Conservation (phyloP, 2,797 vertebrate species). For the Staurois parvus region DNA sequence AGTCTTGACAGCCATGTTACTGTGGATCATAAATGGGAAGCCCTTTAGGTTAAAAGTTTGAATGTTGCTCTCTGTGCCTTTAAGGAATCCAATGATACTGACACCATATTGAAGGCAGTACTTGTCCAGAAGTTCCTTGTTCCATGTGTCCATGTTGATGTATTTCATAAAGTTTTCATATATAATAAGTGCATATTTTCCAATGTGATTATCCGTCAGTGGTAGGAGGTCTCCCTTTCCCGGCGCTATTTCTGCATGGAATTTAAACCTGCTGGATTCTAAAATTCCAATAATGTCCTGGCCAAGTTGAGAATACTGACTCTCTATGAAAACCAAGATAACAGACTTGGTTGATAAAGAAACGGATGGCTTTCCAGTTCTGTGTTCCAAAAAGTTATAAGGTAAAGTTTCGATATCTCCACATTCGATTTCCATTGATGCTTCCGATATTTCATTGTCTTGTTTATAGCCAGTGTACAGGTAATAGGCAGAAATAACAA, state of each 20-base stretch:
- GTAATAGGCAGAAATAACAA: slow-evolving; percentile 94
- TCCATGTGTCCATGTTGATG: slow-evolving; percentile 92
- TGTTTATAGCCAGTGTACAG: slow-evolving; percentile 91
- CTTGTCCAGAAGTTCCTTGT: slow-evolving; percentile 92
- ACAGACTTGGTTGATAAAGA: slow-evolving; percentile 85
- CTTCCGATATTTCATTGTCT: slow-evolving; percentile 86
- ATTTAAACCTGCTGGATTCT: slow-evolving; percentile 92
- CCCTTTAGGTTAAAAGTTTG: slow-evolving; percentile 84
- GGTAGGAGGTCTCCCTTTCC: slow-evolving; percentile 94
- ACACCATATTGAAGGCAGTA: slow-evolving; percentile 92
- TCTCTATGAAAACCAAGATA: slow-evolving; percentile 94
- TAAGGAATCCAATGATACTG: slow-evolving; percentile 92
- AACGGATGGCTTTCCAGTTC: slow-evolving; percentile 79
- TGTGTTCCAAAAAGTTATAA: slow-evolving; percentile 79
- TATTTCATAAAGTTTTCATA: slow-evolving; percentile 97
- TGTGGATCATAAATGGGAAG: slow-evolving; percentile 86
- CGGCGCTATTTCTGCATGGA: slow-evolving; percentile 92
- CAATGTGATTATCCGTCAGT: slow-evolving; percentile 87
- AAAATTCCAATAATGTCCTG: slow-evolving; percentile 93
- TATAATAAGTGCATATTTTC: slow-evolving; percentile 91
- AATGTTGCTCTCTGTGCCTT: slow-evolving; percentile 86
- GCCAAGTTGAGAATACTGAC: slow-evolving; percentile 93
- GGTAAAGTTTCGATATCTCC: slow-evolving; percentile 83
- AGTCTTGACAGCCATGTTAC: slow-evolving; percentile 88
- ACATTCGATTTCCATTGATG: slow-evolving; percentile 85